These are phyloP conservation scores for Mastomys coucha DNA, from an alignment of 2,113 vertebrate species.

Conservation along the genomic window DNA sequence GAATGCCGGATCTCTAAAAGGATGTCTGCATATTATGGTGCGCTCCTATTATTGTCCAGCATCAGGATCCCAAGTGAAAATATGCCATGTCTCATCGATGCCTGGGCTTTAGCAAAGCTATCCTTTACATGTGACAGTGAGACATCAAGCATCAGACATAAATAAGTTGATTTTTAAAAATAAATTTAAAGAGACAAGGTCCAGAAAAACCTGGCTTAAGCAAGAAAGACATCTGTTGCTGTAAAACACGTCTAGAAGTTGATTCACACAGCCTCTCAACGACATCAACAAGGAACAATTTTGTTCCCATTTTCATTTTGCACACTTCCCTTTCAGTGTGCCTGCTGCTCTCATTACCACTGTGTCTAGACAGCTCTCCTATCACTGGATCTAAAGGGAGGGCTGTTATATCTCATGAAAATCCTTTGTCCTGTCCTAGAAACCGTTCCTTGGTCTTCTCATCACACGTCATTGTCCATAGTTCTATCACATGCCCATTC, in stretches of 20 bases:
- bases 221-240: background rate
- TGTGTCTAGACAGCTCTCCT: background rate
- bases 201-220: background rate
- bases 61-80: background rate
- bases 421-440: background rate
- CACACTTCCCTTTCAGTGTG: background rate
- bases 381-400: background rate
- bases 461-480: background rate
- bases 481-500: background rate
- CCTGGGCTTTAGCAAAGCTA: background rate
- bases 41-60: background rate
- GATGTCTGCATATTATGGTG: background rate
- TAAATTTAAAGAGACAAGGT: background rate
- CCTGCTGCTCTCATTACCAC: background rate
- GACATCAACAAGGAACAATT: background rate
- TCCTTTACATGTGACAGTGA: background rate
- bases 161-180: background rate
- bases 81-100: background rate
- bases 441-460: background rate
- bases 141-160: background rate
- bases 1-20: constrained; percentile 28
- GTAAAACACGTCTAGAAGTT: background rate
- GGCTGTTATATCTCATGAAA: background rate
- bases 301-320: background rate
- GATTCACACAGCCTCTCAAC: background rate